Evolutionary conservation across 1,140 invertebrate species (phyloP), one percentile per base, ranked within the genome.

Genomic region (Thalassaphorura encarpata): DNA sequence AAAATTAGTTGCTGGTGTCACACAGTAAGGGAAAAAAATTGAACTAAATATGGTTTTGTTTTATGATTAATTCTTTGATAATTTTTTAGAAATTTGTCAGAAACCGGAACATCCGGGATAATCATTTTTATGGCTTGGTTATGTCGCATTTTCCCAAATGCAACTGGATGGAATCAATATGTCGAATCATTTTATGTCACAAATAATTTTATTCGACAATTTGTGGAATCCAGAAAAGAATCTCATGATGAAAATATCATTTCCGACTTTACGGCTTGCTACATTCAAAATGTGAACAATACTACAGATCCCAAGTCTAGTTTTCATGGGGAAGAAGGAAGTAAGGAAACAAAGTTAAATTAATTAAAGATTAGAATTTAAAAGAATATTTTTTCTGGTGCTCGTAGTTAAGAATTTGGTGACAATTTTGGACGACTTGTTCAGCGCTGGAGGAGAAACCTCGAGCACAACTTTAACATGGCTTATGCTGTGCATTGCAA

Each of bases 141-240:
- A 15, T 77, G 78, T 58, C 80, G 80, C 63, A 64, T 89, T 6
- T 82, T 83, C 2, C 86, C 86, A 0, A 78, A 82, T 56, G 70
- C 77, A n/a, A 85, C 83, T 2, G 86, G 86, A 0, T 89, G 87
- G 63, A 85, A 78, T 61, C 71, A 79, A 5, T 87, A 86, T 58
- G 67, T 55, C 3, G 19, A 18, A 28, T 28, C 26, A 5, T 47
- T 55, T 26, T 24, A 36, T 26, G 31, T 27, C 19, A 40, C 43
- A 39, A 31, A 33, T n/a, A 27, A 28, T 21, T 31, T 55, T 19
- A n/a, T 55, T 6, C 19, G 31, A 16, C 33, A 55, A 39, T 39
- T 29, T 27, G 43, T 55, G 8, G 31, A 47, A 2, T 28, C 42
- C n/a, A 26, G 43, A 1, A 40, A 21, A 18, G 40, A 55, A 40